Evolutionary conservation across 2,113 vertebrate genomes (phyloP), one percentile per base, ranked within the genome.

Genomic region (Etia nguti): DNA sequence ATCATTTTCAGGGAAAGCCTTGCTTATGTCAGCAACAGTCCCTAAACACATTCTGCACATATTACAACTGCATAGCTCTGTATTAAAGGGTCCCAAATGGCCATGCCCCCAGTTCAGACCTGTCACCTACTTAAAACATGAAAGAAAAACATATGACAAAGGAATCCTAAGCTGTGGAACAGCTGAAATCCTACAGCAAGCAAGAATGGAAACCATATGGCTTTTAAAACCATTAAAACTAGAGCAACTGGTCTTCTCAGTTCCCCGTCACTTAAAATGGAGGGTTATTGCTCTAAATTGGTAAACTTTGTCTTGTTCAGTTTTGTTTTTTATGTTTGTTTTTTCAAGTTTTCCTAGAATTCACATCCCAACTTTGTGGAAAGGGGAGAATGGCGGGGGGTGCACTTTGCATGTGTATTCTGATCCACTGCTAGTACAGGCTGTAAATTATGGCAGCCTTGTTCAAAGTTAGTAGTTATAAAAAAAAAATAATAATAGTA

Each of bases 211-310:
- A 75, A 75, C 26, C 70, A 20, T 8, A 20, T 50, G 10, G 43
- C 43, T 2, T 75, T 0, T 75, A 75, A 29, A 75, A 48, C 24
- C 16, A 29, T 48, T 29, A 75, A 75, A 48, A 29, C 41, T 0
- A 48, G 41, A 75, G 41, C 70, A 48, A 18, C 43, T 75, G 70
- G 70, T 48, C 43, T 0, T 18, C 15, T 75, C 41, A 2, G 43
- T 29, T 48, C 0, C 15, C 43, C 0, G 8, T 20, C 16, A 18
- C 41, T 73, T 50, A 9, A 43, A 68, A 12, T 20, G 12, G 4
- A 46, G 2, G 7, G 6, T 12, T 52, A 22, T 11, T 68, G 34
- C 60, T 22, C 34, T 8, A 38, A 2, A 52, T n/a, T 18, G 4
- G 4, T 31, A 0, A 3, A 18, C 16, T 12, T 77, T n/a, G 26